Evolutionary conservation across 1,140 invertebrate genomes (phyloP).

Genomic region (Hypothenemus hampei): DNA sequence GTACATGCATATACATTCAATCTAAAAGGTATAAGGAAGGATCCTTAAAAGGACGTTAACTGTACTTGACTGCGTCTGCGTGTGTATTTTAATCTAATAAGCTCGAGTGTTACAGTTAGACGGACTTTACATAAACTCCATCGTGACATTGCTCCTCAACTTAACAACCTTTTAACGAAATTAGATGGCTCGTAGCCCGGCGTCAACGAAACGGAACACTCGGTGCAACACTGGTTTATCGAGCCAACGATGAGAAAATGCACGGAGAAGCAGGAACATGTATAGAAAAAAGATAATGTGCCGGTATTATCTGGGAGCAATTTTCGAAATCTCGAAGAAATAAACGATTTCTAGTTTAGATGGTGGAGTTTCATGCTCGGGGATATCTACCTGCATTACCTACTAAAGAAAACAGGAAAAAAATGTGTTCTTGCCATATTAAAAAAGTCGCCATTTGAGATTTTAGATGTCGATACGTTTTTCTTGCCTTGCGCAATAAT

Average conservation of each 20-base stretch:
- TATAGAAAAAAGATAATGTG: too few species aligned
- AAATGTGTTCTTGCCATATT: slow-evolving; percentile 1
- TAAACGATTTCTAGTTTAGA: not conserved
- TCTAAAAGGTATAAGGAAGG: slow-evolving; percentile 14
- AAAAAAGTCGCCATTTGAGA: too few species aligned
- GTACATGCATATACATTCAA: slow-evolving; percentile 11
- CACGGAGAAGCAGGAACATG: too few species aligned
- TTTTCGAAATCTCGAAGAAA: too few species aligned
- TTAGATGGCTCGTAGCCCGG: slow-evolving; percentile 24
- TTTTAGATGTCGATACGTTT: slow-evolving; percentile 3
- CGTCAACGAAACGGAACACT: slow-evolving; percentile 17
- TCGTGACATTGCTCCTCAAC: slow-evolving; percentile 24
- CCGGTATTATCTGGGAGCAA: not conserved
- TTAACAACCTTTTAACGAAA: slow-evolving; percentile 24
- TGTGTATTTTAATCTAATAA: slow-evolving; percentile 28
- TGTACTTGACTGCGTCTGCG: slow-evolving; percentile 17
- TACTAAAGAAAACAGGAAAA: not conserved
- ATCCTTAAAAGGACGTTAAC: slow-evolving; percentile 26
- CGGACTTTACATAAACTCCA: slow-evolving; percentile 18
- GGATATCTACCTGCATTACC: not conserved
- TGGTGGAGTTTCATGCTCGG: not conserved
- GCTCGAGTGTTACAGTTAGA: slow-evolving; percentile 23
- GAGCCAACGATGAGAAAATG: slow-evolving; percentile 18
- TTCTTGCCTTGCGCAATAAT: slow-evolving; percentile 1
- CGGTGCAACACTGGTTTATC: slow-evolving; percentile 19